Conservation (phyloP, 2,797 vertebrate species). For the Aplochiton taeniatus region DNA sequence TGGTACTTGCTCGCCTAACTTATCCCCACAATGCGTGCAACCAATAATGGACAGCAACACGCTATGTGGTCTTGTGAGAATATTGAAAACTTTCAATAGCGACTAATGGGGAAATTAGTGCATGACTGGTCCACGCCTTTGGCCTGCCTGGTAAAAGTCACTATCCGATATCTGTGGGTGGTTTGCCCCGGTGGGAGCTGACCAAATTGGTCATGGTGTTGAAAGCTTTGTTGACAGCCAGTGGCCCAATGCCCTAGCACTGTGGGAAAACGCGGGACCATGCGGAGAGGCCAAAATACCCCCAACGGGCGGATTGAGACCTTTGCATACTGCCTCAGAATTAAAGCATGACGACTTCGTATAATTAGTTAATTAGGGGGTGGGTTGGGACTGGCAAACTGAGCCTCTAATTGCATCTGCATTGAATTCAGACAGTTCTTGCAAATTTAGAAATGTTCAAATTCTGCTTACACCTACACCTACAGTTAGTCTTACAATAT, state of each 20-base stretch:
- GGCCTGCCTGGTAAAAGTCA: slow-evolving; percentile 78
- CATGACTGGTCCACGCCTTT: slow-evolving; percentile 88
- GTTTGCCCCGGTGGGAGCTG: slow-evolving; percentile 83
- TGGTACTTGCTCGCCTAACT: slow-evolving; percentile 29
- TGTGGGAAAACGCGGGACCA: slow-evolving; percentile 86
- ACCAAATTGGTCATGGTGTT: slow-evolving; percentile 88
- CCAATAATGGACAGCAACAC: slow-evolving; percentile 64
- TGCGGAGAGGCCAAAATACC: slow-evolving; percentile 77
- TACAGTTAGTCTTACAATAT: too few relatives aligned
- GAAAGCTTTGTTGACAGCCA: slow-evolving; percentile 82
- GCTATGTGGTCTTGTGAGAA: slow-evolving; percentile 89
- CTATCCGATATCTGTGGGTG: slow-evolving; percentile 78
- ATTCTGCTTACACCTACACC: too few relatives aligned
- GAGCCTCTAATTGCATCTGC: too few relatives aligned
- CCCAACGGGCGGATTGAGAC: slow-evolving; percentile 59
- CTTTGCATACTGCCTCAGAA: slow-evolving; percentile 77
- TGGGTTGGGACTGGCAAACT: slow-evolving; percentile 75
- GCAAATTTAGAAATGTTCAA: slow-evolving; percentile 23
- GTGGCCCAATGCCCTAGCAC: slow-evolving; percentile 76
- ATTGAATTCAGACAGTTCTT: slow-evolving; percentile 6
- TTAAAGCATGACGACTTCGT: slow-evolving; percentile 88
- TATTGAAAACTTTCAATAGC: slow-evolving; percentile 79
- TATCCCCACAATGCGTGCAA: slow-evolving; percentile 41
- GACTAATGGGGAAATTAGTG: slow-evolving; percentile 89
- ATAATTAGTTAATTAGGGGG: slow-evolving; percentile 91